Base-by-base conservation (phyloP, 2,113 vertebrate genomes). In the Mionectes macconnelli region DNA sequence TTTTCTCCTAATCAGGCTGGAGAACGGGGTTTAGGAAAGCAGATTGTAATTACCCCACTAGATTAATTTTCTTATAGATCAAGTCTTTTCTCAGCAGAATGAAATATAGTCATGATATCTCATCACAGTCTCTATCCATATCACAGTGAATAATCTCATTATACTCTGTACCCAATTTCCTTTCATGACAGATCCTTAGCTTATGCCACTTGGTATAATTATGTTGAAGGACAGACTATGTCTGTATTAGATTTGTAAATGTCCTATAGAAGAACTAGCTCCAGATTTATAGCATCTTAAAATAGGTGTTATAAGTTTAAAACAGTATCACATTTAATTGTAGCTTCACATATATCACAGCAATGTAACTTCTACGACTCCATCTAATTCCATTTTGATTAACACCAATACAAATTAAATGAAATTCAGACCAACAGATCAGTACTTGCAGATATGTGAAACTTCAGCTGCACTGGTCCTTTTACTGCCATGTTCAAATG, bases 41-140 rank as follows among this genome's bases (percentile, higher is more conserved):
- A 80, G 53, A 42, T 67, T 91, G 33, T 45, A 90, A 84, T 94
- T 91, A 94, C n/a, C 85, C 24, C 10, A 45, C 33, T 44, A 67
- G 57, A 96, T 82, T 95, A 94, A 80, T 93, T 93, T 87, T 87
- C 37, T 74, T 68, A 59, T 30, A 83, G 30, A 83, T 77, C 14
- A 27, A 64, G 57, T 42, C 74, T 89, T 93, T 96, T 87, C 94
- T 91, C 91, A 95, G 53, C 42, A 80, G 47, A 91, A 94, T 85
- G 70, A 96, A 94, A 94, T 87, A 94, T 40, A 91, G 56, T 62
- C 55, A 56, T 86, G 63, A 39, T 95, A 95, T 86, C 82, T 93
- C 67, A 83, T 85, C 74, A 85, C 49, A 84, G 25, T 44, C 23
- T 89, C n/a, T 69, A 84, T 62, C 89, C n/a, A 20, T 91, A 96